These are phyloP conservation scores for Lophotis ruficrista DNA, from an alignment of 2,113 vertebrate species.

Conservation along the genomic window DNA sequence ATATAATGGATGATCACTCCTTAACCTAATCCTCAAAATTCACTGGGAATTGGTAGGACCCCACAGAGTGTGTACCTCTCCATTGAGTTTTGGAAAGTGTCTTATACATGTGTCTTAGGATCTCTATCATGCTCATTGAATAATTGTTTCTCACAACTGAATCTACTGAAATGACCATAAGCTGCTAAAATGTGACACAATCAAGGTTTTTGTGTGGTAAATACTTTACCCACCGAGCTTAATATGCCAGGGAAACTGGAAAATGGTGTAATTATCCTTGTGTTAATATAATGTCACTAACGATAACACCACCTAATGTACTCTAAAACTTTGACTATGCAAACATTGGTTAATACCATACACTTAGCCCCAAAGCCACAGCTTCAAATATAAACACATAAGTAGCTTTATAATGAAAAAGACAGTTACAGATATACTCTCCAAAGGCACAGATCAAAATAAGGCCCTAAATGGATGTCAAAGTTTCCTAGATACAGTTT, in stretches of 20 bases:
- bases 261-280: not conserved
- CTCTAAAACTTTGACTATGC: not conserved
- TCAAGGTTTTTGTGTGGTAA: not conserved
- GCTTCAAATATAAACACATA: not conserved
- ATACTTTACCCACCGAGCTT: not conserved
- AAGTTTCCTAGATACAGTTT: not conserved
- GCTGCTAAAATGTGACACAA: not conserved
- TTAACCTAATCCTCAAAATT: not conserved
- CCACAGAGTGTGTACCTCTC: not conserved
- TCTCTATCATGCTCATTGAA: rapidly evolving
- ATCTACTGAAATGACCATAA: not conserved
- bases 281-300: not conserved
- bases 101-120: not conserved
- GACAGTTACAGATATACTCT: not conserved
- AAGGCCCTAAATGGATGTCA: not conserved
- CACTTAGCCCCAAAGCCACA: not conserved
- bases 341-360: not conserved
- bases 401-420: not conserved
- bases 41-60: not conserved
- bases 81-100: not conserved
- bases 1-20: not conserved
- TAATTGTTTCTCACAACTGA: not conserved
- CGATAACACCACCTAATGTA: not conserved
- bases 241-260: not conserved
- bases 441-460: not conserved